A percentile compares a stretch with the other conserved stretches of the same genome.
Conservation (phyloP, 2,888 invertebrate genomes). For the Conomelus anceps region DNA sequence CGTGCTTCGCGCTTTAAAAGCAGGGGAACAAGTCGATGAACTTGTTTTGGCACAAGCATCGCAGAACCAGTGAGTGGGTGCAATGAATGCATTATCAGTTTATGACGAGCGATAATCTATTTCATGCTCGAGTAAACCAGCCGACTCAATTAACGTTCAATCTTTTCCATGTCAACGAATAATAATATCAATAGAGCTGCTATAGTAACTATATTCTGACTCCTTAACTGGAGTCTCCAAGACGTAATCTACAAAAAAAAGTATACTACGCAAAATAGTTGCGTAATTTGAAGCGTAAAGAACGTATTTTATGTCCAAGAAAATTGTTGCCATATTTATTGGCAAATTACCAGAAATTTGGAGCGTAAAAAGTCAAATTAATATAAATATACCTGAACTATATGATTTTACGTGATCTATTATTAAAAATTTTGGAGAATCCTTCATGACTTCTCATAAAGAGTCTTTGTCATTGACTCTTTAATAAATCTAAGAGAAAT, state of each 20-base stretch:
- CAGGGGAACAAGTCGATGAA: not conserved
- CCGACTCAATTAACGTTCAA: not conserved
- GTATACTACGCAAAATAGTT: not conserved
- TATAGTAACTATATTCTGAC: too few species aligned
- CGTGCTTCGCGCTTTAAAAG: not conserved
- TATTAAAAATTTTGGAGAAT: too few species aligned
- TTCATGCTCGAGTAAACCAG: not conserved
- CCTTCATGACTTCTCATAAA: too few species aligned
- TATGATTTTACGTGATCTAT: too few species aligned
- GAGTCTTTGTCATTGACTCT: too few species aligned
- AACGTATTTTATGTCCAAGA: not conserved
- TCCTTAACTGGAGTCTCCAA: too few species aligned
- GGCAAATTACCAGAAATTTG: not conserved
- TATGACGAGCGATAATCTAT: not conserved
- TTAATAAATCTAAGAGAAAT: too few species aligned
- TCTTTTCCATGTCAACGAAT: not conserved
- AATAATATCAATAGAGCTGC: not conserved
- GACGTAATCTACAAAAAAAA: too few species aligned
- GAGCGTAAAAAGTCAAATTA: not conserved
- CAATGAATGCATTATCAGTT: not conserved
- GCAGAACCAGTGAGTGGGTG: not conserved
- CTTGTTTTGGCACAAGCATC: not conserved
- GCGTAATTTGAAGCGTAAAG: not conserved
- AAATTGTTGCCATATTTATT: not conserved
- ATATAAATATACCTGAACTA: too few species aligned